phyloP scores from a whole-genome alignment of 2,888 invertebrate species.

The Ypsolopha sequella region DNA sequence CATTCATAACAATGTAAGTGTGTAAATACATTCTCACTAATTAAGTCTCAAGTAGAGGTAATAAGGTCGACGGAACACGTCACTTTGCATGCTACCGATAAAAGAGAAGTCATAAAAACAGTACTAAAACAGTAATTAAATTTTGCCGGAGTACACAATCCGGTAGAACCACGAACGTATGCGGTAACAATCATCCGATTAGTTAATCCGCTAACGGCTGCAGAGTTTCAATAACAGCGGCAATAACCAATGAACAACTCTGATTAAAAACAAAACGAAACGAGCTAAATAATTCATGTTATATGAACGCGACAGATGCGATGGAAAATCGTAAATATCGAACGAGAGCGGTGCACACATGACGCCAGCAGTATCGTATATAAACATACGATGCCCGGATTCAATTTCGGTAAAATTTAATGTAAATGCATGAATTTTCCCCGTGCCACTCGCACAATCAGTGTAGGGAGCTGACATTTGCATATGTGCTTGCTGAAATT shows the following conservation, averaged over 20 bases:
- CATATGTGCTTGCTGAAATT: conserved; percentile 65
- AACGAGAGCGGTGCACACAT: conserved; percentile 29
- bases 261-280: conserved; percentile 40
- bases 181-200: conserved; percentile 54
- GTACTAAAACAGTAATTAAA: conserved; percentile 60
- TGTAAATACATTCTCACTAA: background rate
- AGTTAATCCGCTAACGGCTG: conserved; percentile 41
- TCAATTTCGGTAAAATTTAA: conserved; percentile 65
- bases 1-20: too few species aligned
- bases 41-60: conserved; percentile 22
- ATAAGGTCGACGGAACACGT: conserved; percentile 42
- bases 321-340: conserved; percentile 63
- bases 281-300: conserved; percentile 17
- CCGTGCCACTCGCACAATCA: conserved; percentile 66
- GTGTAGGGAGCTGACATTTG: conserved; percentile 68
- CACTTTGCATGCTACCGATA: conserved; percentile 52
- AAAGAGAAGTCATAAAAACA: conserved; percentile 49
- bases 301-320: conserved; percentile 34
- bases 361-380: conserved; percentile 37
- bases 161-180: conserved; percentile 34
- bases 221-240: conserved; percentile 27
- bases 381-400: conserved; percentile 50
- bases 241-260: conserved; percentile 25
- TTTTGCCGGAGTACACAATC: conserved; percentile 45
- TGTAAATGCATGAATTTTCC: conserved; percentile 69